Conservation (phyloP, 2,888 invertebrate species). For the Xanthia togata region DNA sequence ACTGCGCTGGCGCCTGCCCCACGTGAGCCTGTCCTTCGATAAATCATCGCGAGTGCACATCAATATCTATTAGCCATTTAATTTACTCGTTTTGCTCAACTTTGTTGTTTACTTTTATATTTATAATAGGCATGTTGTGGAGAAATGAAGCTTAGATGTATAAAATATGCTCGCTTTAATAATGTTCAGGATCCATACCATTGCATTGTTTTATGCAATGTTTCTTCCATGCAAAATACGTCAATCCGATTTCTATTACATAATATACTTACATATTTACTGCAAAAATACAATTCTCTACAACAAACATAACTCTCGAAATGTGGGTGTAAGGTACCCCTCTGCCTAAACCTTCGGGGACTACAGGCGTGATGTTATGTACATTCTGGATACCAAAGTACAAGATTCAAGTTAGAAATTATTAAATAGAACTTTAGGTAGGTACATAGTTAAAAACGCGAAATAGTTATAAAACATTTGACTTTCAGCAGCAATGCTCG, state of each 20-base stretch:
- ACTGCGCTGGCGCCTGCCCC: not conserved
- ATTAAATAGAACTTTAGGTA: no score
- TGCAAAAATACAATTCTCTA: not conserved
- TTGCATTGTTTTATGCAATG: not conserved
- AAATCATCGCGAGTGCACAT: constrained; percentile 57
- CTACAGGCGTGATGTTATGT: not conserved
- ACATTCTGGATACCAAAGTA: no score
- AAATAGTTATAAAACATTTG: not conserved
- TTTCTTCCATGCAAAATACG: not conserved
- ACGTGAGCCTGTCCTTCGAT: constrained; percentile 22
- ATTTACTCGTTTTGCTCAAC: constrained; percentile 54
- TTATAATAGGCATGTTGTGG: not conserved
- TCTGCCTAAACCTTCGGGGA: not conserved
- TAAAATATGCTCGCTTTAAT: not conserved
- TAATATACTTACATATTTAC: not conserved
- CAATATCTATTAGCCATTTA: constrained; percentile 62
- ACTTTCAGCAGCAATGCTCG: not conserved
- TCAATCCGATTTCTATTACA: not conserved
- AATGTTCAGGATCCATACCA: not conserved
- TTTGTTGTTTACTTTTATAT: constrained; percentile 42
- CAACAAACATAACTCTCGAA: not conserved
- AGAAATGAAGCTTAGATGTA: not conserved
- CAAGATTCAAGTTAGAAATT: not conserved
- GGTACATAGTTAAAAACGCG: not conserved
- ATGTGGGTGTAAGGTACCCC: not conserved